Evolutionary conservation across 2,888 invertebrate species (phyloP), one percentile per base, ranked within the genome.

Genomic region (Mermis nigrescens): DNA sequence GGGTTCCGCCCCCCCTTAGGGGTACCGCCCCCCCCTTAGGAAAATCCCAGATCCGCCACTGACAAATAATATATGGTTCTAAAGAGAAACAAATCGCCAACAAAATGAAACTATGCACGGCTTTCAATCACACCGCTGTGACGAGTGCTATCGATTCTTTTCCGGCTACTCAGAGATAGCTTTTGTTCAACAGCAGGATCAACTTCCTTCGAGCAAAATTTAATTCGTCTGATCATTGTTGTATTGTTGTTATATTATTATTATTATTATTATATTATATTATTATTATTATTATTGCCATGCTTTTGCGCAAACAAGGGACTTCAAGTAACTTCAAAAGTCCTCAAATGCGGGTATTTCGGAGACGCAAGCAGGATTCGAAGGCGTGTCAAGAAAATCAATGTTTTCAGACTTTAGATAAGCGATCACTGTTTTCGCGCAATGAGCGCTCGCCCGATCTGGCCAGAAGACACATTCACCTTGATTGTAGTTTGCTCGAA

Each of bases 401-500:
- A n/a, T 24, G 24, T 48, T 48, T 48, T 48, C 48, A n/a, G 7
- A 12, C 12, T 48, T 12, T 7, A 48, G 24, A 24, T 48, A 24
- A n/a, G 12, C 48, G 19, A 48, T n/a, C 4, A 48, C 48, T 7
- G 24, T n/a, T n/a, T 48, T 48, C 4, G 48, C 48, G 24, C 24
- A 48, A 48, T 48, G 48, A 7, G 48, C 12, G 24, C 48, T 48
- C 24, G 24, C 48, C 24, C 24, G 48, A 48, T 48, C 48, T 48
- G 48, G 48, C 48, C 48, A 48, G 24, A 48, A 48, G 48, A 48
- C 24, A 24, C 24, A n/a, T 48, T 48, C 48, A 48, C 24, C 48
- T 48, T 48, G 48, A 48, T 7, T 24, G 57, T 57, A 57, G 57
- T 57, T 57, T 2, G 56, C 57, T n/a, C 57, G 46, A 3, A 57